phyloP scores from a whole-genome alignment of 2,113 vertebrate genomes.

The Tapirus terrestris region DNA sequence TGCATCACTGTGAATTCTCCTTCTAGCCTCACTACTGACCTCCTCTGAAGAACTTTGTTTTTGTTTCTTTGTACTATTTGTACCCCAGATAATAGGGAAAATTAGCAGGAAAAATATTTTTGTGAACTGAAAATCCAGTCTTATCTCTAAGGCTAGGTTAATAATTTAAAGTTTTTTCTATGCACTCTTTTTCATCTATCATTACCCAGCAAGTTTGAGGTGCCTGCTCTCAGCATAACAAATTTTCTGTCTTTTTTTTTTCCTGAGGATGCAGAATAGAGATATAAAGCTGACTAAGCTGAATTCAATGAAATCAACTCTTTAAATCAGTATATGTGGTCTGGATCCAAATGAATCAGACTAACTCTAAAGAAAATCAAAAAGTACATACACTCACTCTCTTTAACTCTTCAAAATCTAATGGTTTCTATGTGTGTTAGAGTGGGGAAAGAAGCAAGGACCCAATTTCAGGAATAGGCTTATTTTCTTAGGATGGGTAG shows the following conservation, averaged over 20 bases:
- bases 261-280: not conserved
- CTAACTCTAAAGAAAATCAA: conserved; percentile 29
- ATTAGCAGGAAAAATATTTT: conserved; percentile 18
- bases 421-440: not conserved
- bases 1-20: not conserved
- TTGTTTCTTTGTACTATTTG: conserved; percentile 28
- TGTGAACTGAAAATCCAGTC: conserved; percentile 31
- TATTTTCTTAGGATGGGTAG: not conserved
- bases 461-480: not conserved
- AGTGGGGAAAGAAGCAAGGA: not conserved
- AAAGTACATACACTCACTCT: not conserved
- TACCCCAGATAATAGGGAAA: conserved; percentile 19
- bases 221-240: not conserved
- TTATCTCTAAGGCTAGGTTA: not conserved
- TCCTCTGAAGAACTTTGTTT: not conserved
- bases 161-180: conserved; percentile 3
- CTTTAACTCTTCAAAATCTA: not conserved
- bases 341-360: conserved; percentile 42
- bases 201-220: not conserved
- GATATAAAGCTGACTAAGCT: not conserved
- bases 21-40: not conserved
- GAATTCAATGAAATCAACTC: conserved; percentile 5
- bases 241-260: not conserved
- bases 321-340: conserved; percentile 23
- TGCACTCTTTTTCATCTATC: not conserved